Percentiles rank a stretch among this genome's conserved stretches.
These are phyloP conservation scores for Eupleurogrammus muticus DNA, from an alignment of 2,797 vertebrate genomes.

Conservation along the genomic window DNA sequence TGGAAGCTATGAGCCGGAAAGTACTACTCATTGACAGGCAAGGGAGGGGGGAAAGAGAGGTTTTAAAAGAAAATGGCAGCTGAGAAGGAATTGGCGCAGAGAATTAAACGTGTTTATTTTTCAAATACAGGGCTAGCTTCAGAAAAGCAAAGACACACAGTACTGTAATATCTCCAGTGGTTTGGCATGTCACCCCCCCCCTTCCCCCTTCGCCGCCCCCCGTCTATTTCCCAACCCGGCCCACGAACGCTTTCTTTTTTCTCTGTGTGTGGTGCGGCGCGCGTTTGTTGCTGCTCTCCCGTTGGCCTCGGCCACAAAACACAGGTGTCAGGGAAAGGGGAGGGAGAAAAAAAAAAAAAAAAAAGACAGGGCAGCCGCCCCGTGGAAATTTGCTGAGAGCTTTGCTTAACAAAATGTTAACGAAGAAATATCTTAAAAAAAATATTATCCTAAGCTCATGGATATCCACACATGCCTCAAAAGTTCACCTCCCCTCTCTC, in stretches of 20 bases:
- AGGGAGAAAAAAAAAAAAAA: conserved; percentile 12
- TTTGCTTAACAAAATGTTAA: conserved; percentile 77
- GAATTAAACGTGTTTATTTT: conserved; percentile 70
- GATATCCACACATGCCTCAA: conserved; percentile 72
- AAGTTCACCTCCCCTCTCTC: conserved; percentile 63
- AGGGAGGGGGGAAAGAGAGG: not conserved
- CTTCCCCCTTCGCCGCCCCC: conserved; percentile 23
- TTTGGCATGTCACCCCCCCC: conserved; percentile 59
- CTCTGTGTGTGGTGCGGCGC: conserved; percentile 69
- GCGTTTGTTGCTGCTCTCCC: conserved; percentile 41
- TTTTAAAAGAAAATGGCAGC: conserved; percentile 54
- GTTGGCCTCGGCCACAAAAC: conserved; percentile 61
- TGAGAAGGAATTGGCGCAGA: conserved; percentile 21
- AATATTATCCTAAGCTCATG: conserved; percentile 79
- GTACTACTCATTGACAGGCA: conserved; percentile 19
- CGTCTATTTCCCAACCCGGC: conserved; percentile 19
- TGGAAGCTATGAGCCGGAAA: not conserved
- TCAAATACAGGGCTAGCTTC: conserved; percentile 63
- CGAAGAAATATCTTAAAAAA: not conserved
- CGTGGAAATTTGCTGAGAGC: conserved; percentile 71
- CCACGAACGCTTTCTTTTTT: conserved; percentile 47
- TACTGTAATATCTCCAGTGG: conserved; percentile 57
- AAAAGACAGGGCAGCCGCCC: conserved; percentile 24
- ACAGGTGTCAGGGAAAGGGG: conserved; percentile 64
- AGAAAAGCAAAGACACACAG: conserved; percentile 52